Evolutionary conservation across 2,113 vertebrate genomes (phyloP), one percentile per base, ranked within the genome.

Genomic region (Tichodroma muraria): DNA sequence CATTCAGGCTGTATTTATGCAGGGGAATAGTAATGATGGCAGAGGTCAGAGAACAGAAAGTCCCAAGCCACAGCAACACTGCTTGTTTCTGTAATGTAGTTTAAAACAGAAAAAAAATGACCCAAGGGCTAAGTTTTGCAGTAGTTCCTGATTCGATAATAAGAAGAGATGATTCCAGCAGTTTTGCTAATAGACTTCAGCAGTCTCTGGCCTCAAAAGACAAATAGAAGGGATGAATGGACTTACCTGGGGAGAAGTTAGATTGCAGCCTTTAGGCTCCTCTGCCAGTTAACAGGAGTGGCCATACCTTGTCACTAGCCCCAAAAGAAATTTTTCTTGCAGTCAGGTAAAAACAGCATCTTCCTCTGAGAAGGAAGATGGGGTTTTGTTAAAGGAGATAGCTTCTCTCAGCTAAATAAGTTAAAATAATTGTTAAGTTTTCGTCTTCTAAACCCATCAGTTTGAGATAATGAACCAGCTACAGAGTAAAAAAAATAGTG

Each of bases 121-220:
- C 44, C 31, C 37, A 37, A 77, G 37, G 45, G 63, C 18, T 85
- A 31, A 44, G 31, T 92, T 92, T 72, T 83, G 45, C 64, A 25
- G 50, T 10, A n/a, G 9, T 38, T 33, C 12, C n/a, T 80, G 44
- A 21, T 80, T 80, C 68, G 70, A 24, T 85, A 92, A 85, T 22
- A 90, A 44, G n/a, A 84, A 75, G 89, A 49, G 50, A 80, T 49
- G 50, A 88, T 42, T 85, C 68, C 64, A 93, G n/a, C 54, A 73
- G 68, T 80, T 83, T 93, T 65, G 37, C 50, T 90, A 69, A 77
- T 60, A 77, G 82, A 77, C n/a, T 57, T 38, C 45, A 76, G 66
- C 15, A 59, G 66, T 33, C 30, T 82, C 37, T 33, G 72, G 35
- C 6, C 71, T 76, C 61, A 59, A 76, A 88, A 79, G 61, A 18